phyloP scores from a whole-genome alignment of 2,113 vertebrate species.

The Alethe castanea region DNA sequence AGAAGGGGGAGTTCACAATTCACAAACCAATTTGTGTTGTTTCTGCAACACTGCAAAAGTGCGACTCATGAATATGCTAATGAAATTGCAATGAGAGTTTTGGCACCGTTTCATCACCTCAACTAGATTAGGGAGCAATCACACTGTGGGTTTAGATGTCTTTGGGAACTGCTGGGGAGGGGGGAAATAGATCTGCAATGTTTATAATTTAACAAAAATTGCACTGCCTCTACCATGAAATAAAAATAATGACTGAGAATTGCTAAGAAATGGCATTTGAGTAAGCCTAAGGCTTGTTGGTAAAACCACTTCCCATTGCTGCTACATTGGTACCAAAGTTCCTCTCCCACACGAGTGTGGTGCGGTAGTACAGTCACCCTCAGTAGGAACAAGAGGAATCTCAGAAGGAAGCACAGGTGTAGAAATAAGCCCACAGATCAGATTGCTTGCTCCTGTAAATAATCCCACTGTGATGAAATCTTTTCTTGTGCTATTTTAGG shows the following conservation, averaged over 20 bases:
- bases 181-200: slow-evolving; percentile 16
- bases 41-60: slow-evolving; percentile 83
- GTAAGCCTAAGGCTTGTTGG: not conserved
- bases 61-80: slow-evolving; percentile 80
- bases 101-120: slow-evolving; percentile 77
- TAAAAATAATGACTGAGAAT: slow-evolving; percentile 20
- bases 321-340: not conserved
- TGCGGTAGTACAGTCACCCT: not conserved
- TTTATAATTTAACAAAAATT: slow-evolving; percentile 71
- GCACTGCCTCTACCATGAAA: slow-evolving; percentile 28
- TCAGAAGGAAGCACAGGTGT: not conserved
- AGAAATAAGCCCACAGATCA: not conserved
- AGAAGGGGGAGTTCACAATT: slow-evolving; percentile 76
- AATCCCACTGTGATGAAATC: not conserved
- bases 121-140: slow-evolving; percentile 72
- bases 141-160: slow-evolving; percentile 57
- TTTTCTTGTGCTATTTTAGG: not conserved
- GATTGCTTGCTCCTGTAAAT: not conserved
- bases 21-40: slow-evolving; percentile 82
- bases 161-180: slow-evolving; percentile 60
- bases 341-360: not conserved
- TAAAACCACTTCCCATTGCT: not conserved
- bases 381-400: not conserved
- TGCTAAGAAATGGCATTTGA: not conserved
- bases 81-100: slow-evolving; percentile 78